A percentile compares a stretch with the other conserved stretches of the same genome.
phyloP scores from a whole-genome alignment of 2,888 invertebrate genomes.

The Xylota segnis region DNA sequence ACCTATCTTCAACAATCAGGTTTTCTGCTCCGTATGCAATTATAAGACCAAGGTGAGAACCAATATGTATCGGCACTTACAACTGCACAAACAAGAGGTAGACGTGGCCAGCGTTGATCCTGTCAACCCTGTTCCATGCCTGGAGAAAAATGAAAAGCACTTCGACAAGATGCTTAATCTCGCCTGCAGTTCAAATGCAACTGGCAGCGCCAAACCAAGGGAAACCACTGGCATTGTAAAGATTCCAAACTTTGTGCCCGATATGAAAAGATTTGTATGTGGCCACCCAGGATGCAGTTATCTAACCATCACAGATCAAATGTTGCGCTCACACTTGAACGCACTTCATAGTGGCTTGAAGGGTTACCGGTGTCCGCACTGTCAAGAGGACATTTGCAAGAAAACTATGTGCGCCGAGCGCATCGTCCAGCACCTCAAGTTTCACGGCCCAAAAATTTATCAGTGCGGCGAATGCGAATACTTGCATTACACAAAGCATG shows the following conservation, averaged over 20 bases:
- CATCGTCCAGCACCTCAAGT: constrained; percentile 89
- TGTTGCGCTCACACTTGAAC: constrained; percentile 90
- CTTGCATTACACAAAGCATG: constrained; percentile 87
- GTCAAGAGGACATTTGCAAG: constrained; percentile 86
- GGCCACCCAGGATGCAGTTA: constrained; percentile 89
- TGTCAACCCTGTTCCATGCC: constrained; percentile 92
- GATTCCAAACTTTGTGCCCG: constrained; percentile 86
- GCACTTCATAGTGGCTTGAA: constrained; percentile 88
- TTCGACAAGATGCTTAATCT: constrained; percentile 94
- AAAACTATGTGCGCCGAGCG: constrained; percentile 86
- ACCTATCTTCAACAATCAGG: constrained; percentile 87
- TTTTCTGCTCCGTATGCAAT: constrained; percentile 88
- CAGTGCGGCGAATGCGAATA: constrained; percentile 90
- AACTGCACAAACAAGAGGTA: constrained; percentile 87
- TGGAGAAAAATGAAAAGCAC: constrained; percentile 91
- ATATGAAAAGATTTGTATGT: constrained; percentile 88
- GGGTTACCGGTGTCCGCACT: constrained; percentile 90
- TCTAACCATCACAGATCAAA: constrained; percentile 89
- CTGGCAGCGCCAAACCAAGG: constrained; percentile 77
- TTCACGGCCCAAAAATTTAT: constrained; percentile 90
- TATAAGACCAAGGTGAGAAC: constrained; percentile 89
- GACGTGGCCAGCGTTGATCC: constrained; percentile 89
- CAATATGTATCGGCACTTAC: constrained; percentile 90
- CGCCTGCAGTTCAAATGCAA: constrained; percentile 88
- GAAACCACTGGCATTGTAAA: constrained; percentile 37